Conservation (phyloP, 2,113 vertebrate genomes). For the Anas platyrhynchos region DNA sequence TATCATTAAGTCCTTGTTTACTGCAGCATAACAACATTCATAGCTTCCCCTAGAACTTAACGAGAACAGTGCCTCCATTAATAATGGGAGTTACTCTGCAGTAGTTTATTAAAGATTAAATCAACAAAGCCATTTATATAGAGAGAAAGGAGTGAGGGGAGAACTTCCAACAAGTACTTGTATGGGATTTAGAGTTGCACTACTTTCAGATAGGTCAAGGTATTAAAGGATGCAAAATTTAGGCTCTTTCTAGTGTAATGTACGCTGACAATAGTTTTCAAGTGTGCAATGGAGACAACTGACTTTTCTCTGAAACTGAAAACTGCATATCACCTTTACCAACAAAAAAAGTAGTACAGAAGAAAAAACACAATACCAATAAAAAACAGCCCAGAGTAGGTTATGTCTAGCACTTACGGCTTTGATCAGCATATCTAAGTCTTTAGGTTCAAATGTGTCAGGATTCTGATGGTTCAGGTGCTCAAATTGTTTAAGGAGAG, state of each 20-base stretch:
- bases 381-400: neutral
- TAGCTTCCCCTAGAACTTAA: neutral
- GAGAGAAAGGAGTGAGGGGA: neutral
- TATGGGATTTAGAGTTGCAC: neutral
- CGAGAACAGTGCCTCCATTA: neutral
- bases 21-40: neutral
- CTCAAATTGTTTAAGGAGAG: conserved; percentile 94
- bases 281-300: neutral
- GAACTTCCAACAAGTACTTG: neutral
- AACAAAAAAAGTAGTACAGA: neutral
- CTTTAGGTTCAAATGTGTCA: conserved; percentile 93
- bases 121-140: fast-evolving
- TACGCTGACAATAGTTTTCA: neutral
- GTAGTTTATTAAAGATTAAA: neutral
- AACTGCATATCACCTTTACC: neutral
- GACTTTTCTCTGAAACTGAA: neutral
- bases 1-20: neutral
- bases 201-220: neutral
- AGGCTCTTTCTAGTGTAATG: neutral
- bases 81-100: neutral
- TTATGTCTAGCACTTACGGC: conserved; percentile 80
- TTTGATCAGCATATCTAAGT: conserved; percentile 95
- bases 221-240: neutral
- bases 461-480: conserved; percentile 97
- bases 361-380: neutral